phyloP scores from a whole-genome alignment of 2,113 vertebrate species.

The Trachemys scripta region DNA sequence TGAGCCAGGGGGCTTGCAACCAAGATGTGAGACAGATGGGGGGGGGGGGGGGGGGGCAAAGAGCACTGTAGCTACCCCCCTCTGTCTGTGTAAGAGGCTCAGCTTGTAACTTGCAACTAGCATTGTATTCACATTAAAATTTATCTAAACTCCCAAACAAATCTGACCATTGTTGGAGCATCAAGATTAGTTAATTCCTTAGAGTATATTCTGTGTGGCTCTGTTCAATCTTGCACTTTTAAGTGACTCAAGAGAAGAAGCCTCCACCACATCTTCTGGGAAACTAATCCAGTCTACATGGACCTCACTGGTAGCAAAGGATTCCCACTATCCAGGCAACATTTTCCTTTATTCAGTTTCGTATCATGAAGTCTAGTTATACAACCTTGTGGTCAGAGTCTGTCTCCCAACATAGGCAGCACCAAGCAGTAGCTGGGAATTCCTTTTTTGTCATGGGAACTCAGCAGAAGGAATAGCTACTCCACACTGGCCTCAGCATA shows the following conservation, averaged over 20 bases:
- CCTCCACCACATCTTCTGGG: neutral
- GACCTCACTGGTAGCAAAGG: neutral
- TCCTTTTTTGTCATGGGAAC: neutral
- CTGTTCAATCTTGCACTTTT: neutral
- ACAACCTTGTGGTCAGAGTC: neutral
- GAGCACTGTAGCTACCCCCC: fast-evolving
- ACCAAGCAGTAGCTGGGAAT: neutral
- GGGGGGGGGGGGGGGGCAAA: fast-evolving
- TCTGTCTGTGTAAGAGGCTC: neutral
- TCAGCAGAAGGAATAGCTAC: neutral
- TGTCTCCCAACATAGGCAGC: neutral
- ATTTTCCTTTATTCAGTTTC: neutral
- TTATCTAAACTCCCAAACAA: neutral
- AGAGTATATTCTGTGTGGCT: neutral
- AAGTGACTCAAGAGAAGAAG: neutral
- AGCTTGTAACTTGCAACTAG: neutral
- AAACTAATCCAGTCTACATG: neutral
- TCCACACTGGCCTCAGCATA: neutral
- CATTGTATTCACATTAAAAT: neutral
- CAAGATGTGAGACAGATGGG: neutral
- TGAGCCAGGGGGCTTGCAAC: neutral
- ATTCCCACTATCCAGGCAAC: neutral
- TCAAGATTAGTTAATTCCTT: neutral
- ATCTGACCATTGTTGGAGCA: neutral
- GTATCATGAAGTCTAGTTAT: neutral